phyloP scores from a whole-genome alignment of 2,113 vertebrate species.

The Psittacara wagleri region DNA sequence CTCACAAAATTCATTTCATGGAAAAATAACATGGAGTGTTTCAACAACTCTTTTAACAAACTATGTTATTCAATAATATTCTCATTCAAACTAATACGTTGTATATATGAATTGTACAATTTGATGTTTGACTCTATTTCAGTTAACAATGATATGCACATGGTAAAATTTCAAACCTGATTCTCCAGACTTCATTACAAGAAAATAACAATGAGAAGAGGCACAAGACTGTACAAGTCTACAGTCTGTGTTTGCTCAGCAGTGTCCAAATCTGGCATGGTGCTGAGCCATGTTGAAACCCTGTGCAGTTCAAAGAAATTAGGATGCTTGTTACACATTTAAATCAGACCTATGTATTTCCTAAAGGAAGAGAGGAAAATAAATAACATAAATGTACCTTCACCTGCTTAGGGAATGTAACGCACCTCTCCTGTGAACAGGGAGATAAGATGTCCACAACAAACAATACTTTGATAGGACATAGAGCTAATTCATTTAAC shows the following conservation, averaged over 20 bases:
- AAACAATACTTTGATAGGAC: background rate
- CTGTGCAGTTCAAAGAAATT: background rate
- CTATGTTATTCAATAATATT: background rate
- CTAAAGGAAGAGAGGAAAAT: background rate
- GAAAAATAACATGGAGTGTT: constrained; percentile 31
- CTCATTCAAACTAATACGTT: background rate
- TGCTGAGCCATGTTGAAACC: background rate
- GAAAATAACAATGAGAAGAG: background rate
- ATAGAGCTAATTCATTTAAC: background rate
- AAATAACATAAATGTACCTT: background rate
- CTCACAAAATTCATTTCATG: background rate
- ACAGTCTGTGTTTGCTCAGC: background rate
- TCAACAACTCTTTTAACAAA: background rate
- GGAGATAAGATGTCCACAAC: background rate
- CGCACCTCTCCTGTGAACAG: background rate
- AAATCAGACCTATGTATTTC: background rate
- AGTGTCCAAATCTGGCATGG: background rate
- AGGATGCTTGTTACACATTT: background rate
- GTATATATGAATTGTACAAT: background rate
- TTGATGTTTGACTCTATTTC: background rate
- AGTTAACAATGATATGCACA: background rate
- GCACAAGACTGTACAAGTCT: background rate
- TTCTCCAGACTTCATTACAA: background rate
- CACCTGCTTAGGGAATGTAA: background rate
- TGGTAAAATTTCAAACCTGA: background rate